Evolutionary conservation across 2,113 vertebrate species (phyloP), one percentile per base, ranked within the genome.

Genomic region (Neolamprologus toae): DNA sequence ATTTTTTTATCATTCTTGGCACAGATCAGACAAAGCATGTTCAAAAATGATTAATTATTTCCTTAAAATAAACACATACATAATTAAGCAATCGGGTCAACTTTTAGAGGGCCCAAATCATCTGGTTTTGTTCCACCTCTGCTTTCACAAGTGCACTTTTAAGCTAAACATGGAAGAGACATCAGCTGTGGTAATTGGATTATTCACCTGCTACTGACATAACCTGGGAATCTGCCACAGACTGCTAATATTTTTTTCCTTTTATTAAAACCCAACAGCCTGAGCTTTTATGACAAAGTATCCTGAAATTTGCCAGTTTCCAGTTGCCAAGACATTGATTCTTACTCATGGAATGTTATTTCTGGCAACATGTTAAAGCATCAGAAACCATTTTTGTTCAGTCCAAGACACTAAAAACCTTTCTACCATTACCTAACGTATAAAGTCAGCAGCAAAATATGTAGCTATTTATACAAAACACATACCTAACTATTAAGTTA

Each of bases 151-250:
- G 31, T 79, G 78, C 49, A 47, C 40, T 82, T 76, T 53, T 4
- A 49, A 57, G 28, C 19, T 45, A 83, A 91, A 89, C 66, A 49
- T 61, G 49, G 54, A 85, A 3, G n/a, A 83, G 63, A 79, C 26
- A 80, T 81, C 90, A 90, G 80, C 42, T 57, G 84, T 17, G 51
- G 19, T 68, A 82, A 89, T 82, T 79, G 87, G 83, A 35, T 78
- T 33, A 51, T 84, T 91, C 90, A 91, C 80, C 82, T 94, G 86
- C 83, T 90, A n/a, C 59, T 82, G 78, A 79, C 85, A 68, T 89
- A 81, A 89, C 68, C 11, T 54, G 86, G 76, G 26, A 45, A 19
- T 11, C 57, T 31, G 79, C 85, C 89, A 87, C 9, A 42, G 42
- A 47, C 23, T 28, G 23, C 40, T 76, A 17, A 83, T 83, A 84